These are phyloP conservation scores for Amphiura filiformis DNA, from an alignment of 35 echinoderm and acorn worm genomes.

Conservation along the genomic window DNA sequence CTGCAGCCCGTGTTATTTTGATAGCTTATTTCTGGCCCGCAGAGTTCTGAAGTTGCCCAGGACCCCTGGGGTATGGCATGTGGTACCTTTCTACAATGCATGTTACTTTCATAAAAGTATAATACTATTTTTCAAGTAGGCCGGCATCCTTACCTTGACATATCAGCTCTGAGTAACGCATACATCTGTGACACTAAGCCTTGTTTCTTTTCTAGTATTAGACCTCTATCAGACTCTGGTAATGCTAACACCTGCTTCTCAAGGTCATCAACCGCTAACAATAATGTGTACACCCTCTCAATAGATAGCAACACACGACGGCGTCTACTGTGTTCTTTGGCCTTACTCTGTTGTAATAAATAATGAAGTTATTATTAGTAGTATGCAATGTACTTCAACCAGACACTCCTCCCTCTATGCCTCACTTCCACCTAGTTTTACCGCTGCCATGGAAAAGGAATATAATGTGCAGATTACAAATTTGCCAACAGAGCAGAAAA, in stretches of 20 bases:
- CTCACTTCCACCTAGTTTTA: not conserved
- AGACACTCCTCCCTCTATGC: not conserved
- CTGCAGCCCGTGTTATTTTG: no score
- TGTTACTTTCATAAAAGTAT: no score
- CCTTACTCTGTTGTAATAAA: not conserved
- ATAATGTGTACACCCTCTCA: constrained; percentile 53
- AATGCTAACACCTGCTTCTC: constrained; percentile 54
- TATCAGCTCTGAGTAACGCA: constrained; percentile 17
- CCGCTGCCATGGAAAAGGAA: not conserved
- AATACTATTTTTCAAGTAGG: no score
- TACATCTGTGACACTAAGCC: constrained; percentile 29
- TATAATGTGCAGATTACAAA: not conserved
- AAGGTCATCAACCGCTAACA: constrained; percentile 60
- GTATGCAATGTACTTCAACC: not conserved
- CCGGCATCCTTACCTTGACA: constrained; percentile 20
- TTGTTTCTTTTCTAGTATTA: constrained; percentile 62
- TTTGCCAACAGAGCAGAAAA: no score
- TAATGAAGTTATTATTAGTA: not conserved
- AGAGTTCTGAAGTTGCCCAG: no score
- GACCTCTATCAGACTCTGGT: constrained; percentile 70
- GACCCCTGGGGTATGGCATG: no score
- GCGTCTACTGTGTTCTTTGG: constrained; percentile 66
- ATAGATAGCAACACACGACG: constrained; percentile 70
- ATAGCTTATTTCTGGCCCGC: no score
- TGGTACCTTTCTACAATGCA: no score